Evolutionary conservation across 2,888 invertebrate species (phyloP).

Genomic region (Apamea sordens): DNA sequence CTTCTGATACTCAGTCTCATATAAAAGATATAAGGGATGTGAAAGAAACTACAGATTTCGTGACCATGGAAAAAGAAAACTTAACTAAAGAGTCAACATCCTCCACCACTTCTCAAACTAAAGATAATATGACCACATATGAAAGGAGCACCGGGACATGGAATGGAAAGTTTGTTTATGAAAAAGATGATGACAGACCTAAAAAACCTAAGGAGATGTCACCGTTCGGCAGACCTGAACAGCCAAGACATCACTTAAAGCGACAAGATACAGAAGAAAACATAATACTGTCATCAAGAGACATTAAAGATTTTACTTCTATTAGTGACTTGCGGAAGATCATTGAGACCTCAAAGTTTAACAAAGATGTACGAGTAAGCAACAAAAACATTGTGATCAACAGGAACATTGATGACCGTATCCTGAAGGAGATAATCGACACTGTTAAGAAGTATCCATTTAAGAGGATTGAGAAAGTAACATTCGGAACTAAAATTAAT

Average conservation of each 20-base stretch:
- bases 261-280: slow-evolving; percentile 88
- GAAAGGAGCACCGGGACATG: slow-evolving; percentile 89
- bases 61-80: slow-evolving; percentile 87
- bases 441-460: slow-evolving; percentile 89
- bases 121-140: slow-evolving; percentile 85
- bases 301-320: slow-evolving; percentile 88
- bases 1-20: slow-evolving; percentile 76
- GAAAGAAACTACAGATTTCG: slow-evolving; percentile 81
- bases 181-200: slow-evolving; percentile 86
- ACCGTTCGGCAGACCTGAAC: slow-evolving; percentile 85
- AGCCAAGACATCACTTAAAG: slow-evolving; percentile 85
- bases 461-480: slow-evolving; percentile 88
- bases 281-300: slow-evolving; percentile 86
- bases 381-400: slow-evolving; percentile 87
- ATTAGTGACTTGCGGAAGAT: slow-evolving; percentile 87
- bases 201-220: slow-evolving; percentile 85
- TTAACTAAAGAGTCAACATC: slow-evolving; percentile 84
- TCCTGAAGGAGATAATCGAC: slow-evolving; percentile 87
- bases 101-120: slow-evolving; percentile 78
- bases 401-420: slow-evolving; percentile 86
- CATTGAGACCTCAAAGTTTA: slow-evolving; percentile 84
- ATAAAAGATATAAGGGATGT: slow-evolving; percentile 77
- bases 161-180: slow-evolving; percentile 90
- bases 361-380: slow-evolving; percentile 86
- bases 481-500: slow-evolving; percentile 90